Base-by-base conservation (phyloP, 2,888 invertebrate species). In the Thymelicus sylvestris region DNA sequence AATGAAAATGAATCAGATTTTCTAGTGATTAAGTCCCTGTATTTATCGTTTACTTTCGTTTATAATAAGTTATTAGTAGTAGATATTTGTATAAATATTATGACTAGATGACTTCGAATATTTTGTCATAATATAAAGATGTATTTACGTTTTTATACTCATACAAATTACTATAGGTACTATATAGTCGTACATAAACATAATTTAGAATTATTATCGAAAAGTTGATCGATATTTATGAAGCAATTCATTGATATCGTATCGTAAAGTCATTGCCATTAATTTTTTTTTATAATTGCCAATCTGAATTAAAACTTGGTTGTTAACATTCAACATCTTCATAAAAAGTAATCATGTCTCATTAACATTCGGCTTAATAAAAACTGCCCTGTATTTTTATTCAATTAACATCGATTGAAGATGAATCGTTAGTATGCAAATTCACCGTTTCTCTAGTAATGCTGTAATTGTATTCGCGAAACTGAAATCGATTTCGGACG, bases 341-440 rank as follows among this genome's bases (percentile, higher is more conserved):
- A 55, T 52, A 19, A 52, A 24, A 12, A 8, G 24, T 31, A 55
- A 55, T 55, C 19, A 24, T 55, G 24, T 55, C 48, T 55, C 24
- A 59, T 66, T 19, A 66, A 13, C 41, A 57, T 66, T 47, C 15
- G n/a, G 24, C 8, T 55, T 59, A 79, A 79, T 81, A 55, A 50
- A 64, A 48, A 61, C 80, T 78, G 81, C 83, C 82, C 70, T 76
- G 70, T 76, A 74, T 79, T 83, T 85, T 85, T 83, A 79, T 78
- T 78, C 81, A 81, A 82, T 82, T 81, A 78, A 81, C 72, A 73
- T 73, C 74, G 73, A 76, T 80, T 41, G 6, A 74, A 83, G 83
- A 85, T 84, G 86, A 81, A 83, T 84, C 79, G 81, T 80, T 82
- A 83, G 82, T 81, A 76, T 81, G 79, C 65, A 76, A 74, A 74